phyloP scores from a whole-genome alignment of 2,113 vertebrate genomes.

The Cynoglossus semilaevis region DNA sequence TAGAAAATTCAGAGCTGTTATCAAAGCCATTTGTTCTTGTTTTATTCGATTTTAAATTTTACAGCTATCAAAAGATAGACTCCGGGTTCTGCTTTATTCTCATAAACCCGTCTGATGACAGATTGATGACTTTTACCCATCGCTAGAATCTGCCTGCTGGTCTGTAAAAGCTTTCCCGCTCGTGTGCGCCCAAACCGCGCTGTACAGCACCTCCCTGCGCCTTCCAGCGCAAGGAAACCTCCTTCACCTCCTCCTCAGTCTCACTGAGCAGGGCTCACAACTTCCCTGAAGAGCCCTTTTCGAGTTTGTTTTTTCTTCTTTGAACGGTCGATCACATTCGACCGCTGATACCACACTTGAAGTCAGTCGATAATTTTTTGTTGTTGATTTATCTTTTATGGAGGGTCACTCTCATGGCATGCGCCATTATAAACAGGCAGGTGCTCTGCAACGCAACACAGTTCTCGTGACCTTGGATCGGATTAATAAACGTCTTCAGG shows the following conservation, averaged over 20 bases:
- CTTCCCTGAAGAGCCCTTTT: constrained; percentile 58
- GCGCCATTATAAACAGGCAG: constrained; percentile 56
- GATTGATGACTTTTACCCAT: background rate
- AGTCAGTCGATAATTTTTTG: constrained; percentile 35
- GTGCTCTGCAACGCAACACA: constrained; percentile 37
- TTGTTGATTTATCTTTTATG: constrained; percentile 58
- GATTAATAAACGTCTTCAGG: constrained; percentile 58
- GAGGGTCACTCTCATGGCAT: constrained; percentile 62
- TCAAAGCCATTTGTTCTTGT: too few relatives aligned
- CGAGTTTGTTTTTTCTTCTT: constrained; percentile 40
- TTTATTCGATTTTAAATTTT: too few relatives aligned
- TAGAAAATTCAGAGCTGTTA: too few relatives aligned
- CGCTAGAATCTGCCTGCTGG: constrained; percentile 33
- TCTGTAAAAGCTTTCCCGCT: constrained; percentile 74
- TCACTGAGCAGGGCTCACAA: constrained; percentile 58
- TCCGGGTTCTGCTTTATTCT: background rate
- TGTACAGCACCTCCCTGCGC: constrained; percentile 68
- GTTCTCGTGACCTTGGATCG: constrained; percentile 49
- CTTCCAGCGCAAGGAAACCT: constrained; percentile 48
- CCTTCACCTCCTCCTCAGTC: constrained; percentile 59
- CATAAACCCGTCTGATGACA: background rate
- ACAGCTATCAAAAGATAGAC: too few relatives aligned
- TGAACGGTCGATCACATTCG: constrained; percentile 56
- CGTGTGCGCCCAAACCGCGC: constrained; percentile 75
- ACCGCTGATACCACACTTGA: constrained; percentile 42